A percentile compares a stretch with the other conserved stretches of the same genome.
phyloP scores from a whole-genome alignment of 2,888 invertebrate species.

The Cryptocephalus primarius region DNA sequence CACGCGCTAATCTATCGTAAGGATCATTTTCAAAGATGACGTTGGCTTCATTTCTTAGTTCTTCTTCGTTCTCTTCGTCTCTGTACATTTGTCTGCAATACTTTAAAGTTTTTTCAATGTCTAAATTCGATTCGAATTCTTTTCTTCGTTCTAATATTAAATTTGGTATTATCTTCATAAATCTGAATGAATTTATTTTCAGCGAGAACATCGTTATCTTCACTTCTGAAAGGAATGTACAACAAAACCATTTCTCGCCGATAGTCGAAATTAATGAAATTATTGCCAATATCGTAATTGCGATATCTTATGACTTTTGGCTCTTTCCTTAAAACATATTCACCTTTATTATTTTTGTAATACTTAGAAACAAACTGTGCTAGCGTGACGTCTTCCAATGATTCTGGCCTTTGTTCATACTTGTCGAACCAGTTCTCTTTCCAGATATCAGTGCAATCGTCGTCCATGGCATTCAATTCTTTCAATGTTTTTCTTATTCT shows the following conservation, averaged over 20 bases:
- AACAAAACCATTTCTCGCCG: slow-evolving; percentile 26
- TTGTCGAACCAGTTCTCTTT: not conserved
- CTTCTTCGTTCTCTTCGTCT: too few relatives aligned
- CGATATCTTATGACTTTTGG: slow-evolving; percentile 28
- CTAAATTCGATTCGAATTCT: slow-evolving; percentile 27
- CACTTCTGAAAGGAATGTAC: slow-evolving; percentile 28
- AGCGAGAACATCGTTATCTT: slow-evolving; percentile 28
- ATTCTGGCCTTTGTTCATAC: not conserved
- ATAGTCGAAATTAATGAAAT: slow-evolving; percentile 28
- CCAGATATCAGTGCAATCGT: not conserved
- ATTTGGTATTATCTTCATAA: too few relatives aligned
- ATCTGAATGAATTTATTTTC: slow-evolving; percentile 25
- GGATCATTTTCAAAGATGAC: not conserved
- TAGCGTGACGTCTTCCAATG: slow-evolving; percentile 14
- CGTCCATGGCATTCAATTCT: not conserved
- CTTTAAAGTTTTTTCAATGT: slow-evolving; percentile 26
- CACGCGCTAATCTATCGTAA: not conserved
- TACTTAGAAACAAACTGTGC: slow-evolving; percentile 33
- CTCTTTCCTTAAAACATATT: slow-evolving; percentile 12
- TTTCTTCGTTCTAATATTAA: slow-evolving; percentile 14
- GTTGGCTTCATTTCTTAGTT: not conserved
- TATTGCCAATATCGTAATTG: slow-evolving; percentile 26
- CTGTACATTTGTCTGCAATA: slow-evolving; percentile 29
- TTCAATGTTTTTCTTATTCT: not conserved
- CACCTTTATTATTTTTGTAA: slow-evolving; percentile 2